Percentiles rank a stretch among this genome's conserved stretches.
Conservation (phyloP, 2,888 invertebrate genomes). For the Agonum fuliginosum region DNA sequence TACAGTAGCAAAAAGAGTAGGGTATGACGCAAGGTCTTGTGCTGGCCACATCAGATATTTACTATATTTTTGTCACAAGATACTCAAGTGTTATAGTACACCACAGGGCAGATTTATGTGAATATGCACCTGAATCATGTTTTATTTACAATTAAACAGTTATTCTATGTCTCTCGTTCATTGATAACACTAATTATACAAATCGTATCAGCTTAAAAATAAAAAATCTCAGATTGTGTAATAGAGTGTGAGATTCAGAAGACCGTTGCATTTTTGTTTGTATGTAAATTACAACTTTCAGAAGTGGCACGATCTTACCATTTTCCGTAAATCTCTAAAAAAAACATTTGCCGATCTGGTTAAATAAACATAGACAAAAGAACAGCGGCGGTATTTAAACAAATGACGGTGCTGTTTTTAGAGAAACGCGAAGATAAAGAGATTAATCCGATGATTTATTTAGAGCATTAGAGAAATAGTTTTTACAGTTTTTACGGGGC, state of each 20-base stretch:
- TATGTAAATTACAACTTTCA: conserved; percentile 52
- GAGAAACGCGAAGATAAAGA: conserved; percentile 28
- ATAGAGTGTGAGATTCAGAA: conserved; percentile 50
- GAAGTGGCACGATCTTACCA: conserved; percentile 33
- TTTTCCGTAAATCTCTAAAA: conserved; percentile 37
- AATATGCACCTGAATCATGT: no score
- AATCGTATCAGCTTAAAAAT: neutral
- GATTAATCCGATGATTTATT: conserved; percentile 29
- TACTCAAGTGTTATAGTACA: no score
- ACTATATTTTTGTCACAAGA: no score
- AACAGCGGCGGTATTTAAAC: conserved; percentile 46
- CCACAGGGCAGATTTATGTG: no score
- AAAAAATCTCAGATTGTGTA: conserved; percentile 33
- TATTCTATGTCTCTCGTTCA: no score
- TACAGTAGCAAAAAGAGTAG: no score
- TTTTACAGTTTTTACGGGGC: neutral
- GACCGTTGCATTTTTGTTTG: conserved; percentile 27
- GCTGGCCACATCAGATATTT: no score
- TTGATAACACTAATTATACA: no score
- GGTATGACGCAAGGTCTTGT: no score
- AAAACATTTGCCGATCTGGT: conserved; percentile 38
- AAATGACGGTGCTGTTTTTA: conserved; percentile 40
- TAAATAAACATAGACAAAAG: conserved; percentile 51
- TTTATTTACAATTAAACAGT: no score
- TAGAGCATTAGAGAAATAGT: neutral